Evolutionary conservation across 2,888 invertebrate species (phyloP), one percentile per base, ranked within the genome.

Genomic region (Torymus aiolomorphi): DNA sequence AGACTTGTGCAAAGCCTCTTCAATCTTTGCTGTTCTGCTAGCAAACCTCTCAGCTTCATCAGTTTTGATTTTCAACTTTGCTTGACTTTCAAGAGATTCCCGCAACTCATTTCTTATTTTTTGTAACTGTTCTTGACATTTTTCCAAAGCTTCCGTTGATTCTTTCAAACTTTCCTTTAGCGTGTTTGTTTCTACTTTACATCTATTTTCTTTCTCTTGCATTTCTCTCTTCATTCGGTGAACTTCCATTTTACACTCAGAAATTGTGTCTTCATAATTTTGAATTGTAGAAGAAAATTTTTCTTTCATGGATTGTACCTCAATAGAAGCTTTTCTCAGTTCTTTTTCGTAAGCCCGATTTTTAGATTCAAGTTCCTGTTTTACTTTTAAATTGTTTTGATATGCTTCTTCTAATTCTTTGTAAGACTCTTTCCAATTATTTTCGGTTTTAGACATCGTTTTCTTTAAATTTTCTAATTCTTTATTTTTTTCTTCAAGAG

Each of bases 121-220:
- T 63, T 87, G 88, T 54, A 88, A 75, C 59, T 88, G 88, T 0
- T 76, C 76, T 31, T 88, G 89, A 73, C 88, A 88, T 18, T 86
- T 85, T 80, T 88, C 88, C 51, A 88, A 80, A 56, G 87, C 87
- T 62, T 85, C 84, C 0, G 88, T 87, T 0, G 86, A 86, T 63
- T 88, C 88, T 70, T 85, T 87, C 14, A 89, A 80, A 0, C 85
- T 85, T 16, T 82, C 85, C 63, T 88, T 88, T 57, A 88, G 59
- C 4, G 88, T 78, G 59, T 82, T 84, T 0, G 84, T 56, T 72
- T 88, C 89, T 56, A 88, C 86, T 76, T 85, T 88, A 52, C 84
- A 82, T 24, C 85, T 83, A 63, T 82, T 85, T 14, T 88, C 89
- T 2, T 85, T 84, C 67, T 89, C 88, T 49, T 86, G 86, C 42